phyloP scores from a whole-genome alignment of 2,888 invertebrate genomes.

The Erpobdella octoculata region DNA sequence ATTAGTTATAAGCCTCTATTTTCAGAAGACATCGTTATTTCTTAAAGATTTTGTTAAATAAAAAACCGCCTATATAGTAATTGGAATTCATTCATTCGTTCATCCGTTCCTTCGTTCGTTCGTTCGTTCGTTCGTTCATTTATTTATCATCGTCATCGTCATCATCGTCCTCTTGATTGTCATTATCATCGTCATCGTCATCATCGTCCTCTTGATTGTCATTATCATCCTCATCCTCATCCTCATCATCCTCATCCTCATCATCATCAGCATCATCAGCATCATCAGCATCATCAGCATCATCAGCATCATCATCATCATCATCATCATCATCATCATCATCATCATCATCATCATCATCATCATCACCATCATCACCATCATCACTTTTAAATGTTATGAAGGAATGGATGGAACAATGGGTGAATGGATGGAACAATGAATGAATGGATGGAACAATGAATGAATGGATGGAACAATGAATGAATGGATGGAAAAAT shows the following conservation, averaged over 20 bases:
- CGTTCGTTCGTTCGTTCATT: too few relatives aligned
- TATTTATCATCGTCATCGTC: neutral
- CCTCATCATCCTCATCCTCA: slow-evolving; percentile 1
- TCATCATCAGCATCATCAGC: neutral
- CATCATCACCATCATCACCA: slow-evolving; percentile 9
- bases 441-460: neutral
- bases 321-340: slow-evolving; percentile 23
- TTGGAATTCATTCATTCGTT: too few relatives aligned
- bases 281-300: neutral
- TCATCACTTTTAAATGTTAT: neutral
- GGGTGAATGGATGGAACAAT: neutral
- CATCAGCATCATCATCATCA: slow-evolving; percentile 11
- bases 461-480: neutral
- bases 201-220: neutral
- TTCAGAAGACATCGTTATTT: too few relatives aligned
- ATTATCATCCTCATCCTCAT: too few relatives aligned
- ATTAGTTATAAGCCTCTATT: too few relatives aligned
- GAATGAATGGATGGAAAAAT: neutral
- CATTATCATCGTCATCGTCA: neutral
- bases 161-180: too few relatives aligned
- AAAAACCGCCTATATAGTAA: too few relatives aligned
- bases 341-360: slow-evolving; percentile 17
- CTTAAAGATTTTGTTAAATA: too few relatives aligned
- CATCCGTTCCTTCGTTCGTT: too few relatives aligned
- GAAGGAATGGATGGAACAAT: neutral